A percentile compares a stretch with the other conserved stretches of the same genome.
These are phyloP conservation scores for Mastomys natalensis DNA, from an alignment of 2,113 vertebrate species.

Conservation along the genomic window DNA sequence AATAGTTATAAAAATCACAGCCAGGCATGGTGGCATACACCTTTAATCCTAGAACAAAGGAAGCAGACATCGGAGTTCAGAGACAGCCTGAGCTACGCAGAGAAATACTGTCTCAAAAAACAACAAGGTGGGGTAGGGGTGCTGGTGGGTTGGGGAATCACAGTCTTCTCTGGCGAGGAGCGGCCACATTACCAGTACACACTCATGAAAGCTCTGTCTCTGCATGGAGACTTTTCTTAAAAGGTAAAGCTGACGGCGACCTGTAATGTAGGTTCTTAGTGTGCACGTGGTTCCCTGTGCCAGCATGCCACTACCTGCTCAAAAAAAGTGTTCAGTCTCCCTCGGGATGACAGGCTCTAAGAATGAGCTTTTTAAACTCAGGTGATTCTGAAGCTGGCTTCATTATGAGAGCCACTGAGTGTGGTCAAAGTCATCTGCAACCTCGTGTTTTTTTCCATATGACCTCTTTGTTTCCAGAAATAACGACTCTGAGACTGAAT, in stretches of 20 bases:
- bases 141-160: background rate
- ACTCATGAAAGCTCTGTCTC: background rate
- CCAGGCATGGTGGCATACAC: background rate
- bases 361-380: background rate
- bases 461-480: too few species aligned
- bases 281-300: background rate
- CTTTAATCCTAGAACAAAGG: background rate
- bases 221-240: background rate
- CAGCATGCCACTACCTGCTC: background rate
- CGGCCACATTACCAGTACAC: background rate
- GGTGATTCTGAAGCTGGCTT: background rate
- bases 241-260: background rate
- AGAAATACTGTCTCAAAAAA: background rate
- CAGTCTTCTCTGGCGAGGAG: background rate
- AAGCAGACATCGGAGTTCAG: background rate
- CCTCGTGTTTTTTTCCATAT: too few species aligned
- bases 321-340: background rate
- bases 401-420: background rate
- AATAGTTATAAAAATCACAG: conserved; percentile 10
- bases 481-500: too few species aligned
- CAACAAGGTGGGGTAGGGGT: background rate
- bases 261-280: background rate
- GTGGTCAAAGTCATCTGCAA: too few species aligned
- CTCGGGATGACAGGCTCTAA: background rate
- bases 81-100: background rate